Conservation (phyloP, 1,140 invertebrate genomes). For the Solen grandis region DNA sequence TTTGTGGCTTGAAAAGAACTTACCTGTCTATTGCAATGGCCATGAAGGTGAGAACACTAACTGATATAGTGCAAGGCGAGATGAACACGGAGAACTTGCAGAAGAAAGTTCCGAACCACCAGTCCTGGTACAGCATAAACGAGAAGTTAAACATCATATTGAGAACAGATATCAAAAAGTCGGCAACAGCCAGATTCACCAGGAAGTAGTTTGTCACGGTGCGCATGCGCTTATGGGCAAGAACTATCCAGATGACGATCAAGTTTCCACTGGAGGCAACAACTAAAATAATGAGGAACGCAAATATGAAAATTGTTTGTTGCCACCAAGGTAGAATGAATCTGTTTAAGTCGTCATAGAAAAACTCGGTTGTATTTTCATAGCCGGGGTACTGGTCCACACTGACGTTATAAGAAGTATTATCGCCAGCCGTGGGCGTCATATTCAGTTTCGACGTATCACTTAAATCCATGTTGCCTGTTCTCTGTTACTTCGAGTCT, state of each 20-base stretch:
- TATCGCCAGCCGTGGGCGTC: too few species aligned
- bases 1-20: too few species aligned
- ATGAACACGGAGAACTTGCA: conserved; percentile 95
- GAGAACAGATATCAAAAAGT: conserved; percentile 93
- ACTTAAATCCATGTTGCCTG: too few species aligned
- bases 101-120: conserved; percentile 92
- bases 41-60: conserved; percentile 95
- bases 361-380: not conserved
- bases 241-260: conserved; percentile 97
- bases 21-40: conserved; percentile 98
- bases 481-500: too few species aligned
- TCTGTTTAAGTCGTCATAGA: not conserved
- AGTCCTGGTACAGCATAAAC: conserved; percentile 90
- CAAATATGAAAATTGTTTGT: conserved; percentile 70
- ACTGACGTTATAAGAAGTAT: too few species aligned
- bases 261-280: conserved; percentile 96
- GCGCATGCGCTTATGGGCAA: conserved; percentile 92
- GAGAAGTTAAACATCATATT: conserved; percentile 97
- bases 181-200: conserved; percentile 95
- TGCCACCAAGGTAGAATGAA: conserved; percentile 76
- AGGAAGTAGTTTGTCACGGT: conserved; percentile 98
- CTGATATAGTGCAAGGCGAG: conserved; percentile 92
- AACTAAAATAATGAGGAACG: conserved; percentile 92
- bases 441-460: too few species aligned
- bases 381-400: not conserved